Evolutionary conservation across 2,888 invertebrate genomes (phyloP), one percentile per base, ranked within the genome.

Genomic region (Stenolophus ochropezus): DNA sequence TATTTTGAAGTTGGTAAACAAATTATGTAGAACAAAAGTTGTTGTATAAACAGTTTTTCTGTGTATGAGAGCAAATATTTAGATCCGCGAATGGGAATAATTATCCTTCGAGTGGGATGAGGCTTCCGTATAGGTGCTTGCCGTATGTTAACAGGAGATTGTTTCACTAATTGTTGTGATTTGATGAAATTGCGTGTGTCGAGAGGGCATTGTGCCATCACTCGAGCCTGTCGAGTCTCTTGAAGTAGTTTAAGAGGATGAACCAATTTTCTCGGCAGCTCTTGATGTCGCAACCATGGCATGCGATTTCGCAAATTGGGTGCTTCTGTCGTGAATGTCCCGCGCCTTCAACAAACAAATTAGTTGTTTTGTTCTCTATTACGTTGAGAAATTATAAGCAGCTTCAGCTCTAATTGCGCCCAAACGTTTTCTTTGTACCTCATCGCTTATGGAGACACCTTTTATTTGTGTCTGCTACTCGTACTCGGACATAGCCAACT

Each of bases 241-340:
- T 69, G 42, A 69, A 78, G 78, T 78, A 20, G 42, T 73, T 73
- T 84, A 84, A 87, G 87, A 85, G 87, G 86, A 86, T 86, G 86
- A 87, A 87, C 87, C 87, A 87, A 87, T 87, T 87, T 87, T 85
- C 85, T 84, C 85, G 85, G 83, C 84, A 85, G 85, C 85, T 84
- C 87, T 87, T 85, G 84, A 86, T 85, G 88, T 88, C 88, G 85
- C 85, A 83, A 85, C 84, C 87, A 88, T 83, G 84, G 71, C 78
- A 56, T 53, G 56, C 75, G 75, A 75, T 75, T 75, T 75, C 75
- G 25, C 75, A 75, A 75, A 75, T 75, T 56, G 75, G 75, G 27
- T 56, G 75, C 51, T 56, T 75, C 56, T 75, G 53, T 56, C 56
- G 65, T 53, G 75, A 69, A 69, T 75, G 53, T 75, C 75, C 65